Base-by-base conservation (phyloP, 2,888 invertebrate species). In the Tetragonisca angustula region DNA sequence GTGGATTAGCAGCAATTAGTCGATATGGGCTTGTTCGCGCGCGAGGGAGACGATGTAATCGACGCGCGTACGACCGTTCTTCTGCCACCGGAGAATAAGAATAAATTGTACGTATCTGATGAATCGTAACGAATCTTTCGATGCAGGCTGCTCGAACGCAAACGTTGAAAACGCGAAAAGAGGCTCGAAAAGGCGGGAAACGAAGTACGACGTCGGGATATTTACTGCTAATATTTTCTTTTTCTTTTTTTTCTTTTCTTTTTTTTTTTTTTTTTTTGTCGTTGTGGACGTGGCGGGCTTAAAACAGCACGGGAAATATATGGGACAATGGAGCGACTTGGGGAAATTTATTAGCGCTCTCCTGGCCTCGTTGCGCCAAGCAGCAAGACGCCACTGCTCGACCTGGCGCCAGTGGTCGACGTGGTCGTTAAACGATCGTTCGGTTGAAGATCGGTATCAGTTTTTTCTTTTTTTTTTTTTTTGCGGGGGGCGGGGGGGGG, bases 341-440 rank as follows among this genome's bases (percentile, higher is more conserved):
- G 76, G 88, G 62, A 89, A 89, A 89, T 89, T 89, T 89, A 89
- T 89, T 81, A 89, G 89, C 79, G 74, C 82, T 86, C 83, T 70
- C 71, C 79, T 61, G 76, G 80, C 62, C 61, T 80, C 74, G 79
- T 88, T 88, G 82, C 87, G 88, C 54, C 54, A 68, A 56, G 62
- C 49, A 17, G 67, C 59, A 75, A 64, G 78, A 81, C 86, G 87
- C 59, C 85, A 84, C 43, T 43, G 43, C 43, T 43, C 81, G 88
- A 85, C 81, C 87, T 92, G 93, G 93, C 94, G 93, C 93, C 94
- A 93, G 91, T 91, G 17, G 43, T 43, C 84, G 90, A 86, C 87
- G 43, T 9, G 91, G 92, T 92, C 93, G 93, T 93, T 93, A 93
- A 94, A 92, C 91, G 92, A 92, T 93, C 92, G 92, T 93, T 93